Percentiles rank a stretch among this genome's conserved stretches.
Evolutionary conservation across 2,113 vertebrate species (phyloP).

Genomic region (Athene noctua): DNA sequence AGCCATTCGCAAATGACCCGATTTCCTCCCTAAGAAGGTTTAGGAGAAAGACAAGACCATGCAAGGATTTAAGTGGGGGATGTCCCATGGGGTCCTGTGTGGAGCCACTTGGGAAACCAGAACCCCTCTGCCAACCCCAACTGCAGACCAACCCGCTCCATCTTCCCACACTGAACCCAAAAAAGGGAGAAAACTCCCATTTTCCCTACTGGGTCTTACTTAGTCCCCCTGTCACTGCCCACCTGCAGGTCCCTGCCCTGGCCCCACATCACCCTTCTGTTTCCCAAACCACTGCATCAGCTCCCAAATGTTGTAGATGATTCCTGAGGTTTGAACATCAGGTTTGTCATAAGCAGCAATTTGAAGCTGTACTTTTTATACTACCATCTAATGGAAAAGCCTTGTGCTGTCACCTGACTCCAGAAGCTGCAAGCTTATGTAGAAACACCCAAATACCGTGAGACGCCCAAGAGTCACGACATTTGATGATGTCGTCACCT

Average conservation of each 20-base stretch:
- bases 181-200: not conserved
- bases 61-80: not conserved
- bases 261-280: not conserved
- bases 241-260: not conserved
- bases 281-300: rapidly evolving
- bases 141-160: not conserved
- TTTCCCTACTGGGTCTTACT: not conserved
- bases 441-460: not conserved
- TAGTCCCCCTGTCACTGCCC: not conserved
- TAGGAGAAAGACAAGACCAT: not conserved
- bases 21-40: not conserved
- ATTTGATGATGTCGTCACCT: not conserved
- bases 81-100: not conserved
- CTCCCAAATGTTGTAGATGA: not conserved
- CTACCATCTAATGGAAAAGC: not conserved
- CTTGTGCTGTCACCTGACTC: rapidly evolving
- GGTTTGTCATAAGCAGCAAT: not conserved
- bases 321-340: not conserved
- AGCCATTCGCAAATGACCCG: not conserved
- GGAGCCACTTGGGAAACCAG: not conserved
- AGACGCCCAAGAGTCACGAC: not conserved
- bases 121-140: not conserved
- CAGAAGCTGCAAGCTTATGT: not conserved
- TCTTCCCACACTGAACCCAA: not conserved
- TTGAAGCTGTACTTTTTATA: not conserved